Evolutionary conservation across 1,140 invertebrate species (phyloP), one percentile per base, ranked within the genome.

Genomic region (silkworm (Bombyx mori)): DNA sequence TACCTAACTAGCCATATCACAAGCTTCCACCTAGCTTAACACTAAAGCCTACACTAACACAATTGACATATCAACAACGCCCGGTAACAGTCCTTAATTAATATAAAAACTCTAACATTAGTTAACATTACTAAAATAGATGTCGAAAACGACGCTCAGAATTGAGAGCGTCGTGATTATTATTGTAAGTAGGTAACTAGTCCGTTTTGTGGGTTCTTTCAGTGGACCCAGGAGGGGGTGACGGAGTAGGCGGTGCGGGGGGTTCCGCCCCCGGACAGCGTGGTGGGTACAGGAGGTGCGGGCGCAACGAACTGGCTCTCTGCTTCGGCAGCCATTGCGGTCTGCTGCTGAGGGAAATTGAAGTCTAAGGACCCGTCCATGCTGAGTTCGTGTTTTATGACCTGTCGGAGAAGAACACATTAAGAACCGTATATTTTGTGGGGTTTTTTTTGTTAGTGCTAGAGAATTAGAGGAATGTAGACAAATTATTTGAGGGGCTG

Each of bases 291-390:
- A 4, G 83, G 82, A n/a, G 84, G 80, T 47, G 83, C 80, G 22
- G 83, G 79, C 9, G 77, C 75, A 44, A 66, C 73, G 69, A 82
- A 83, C 57, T 81, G 78, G 60, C 73, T 82, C 57, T 82, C 82
- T 0, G 79, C 82, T 42, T 81, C 82, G 0, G 83, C 79, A 0
- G 79, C 79, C 75, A 79, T 75, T 7, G 63, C 71, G 5, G 66
- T 67, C 47, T 86, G 83, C 64, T 88, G 83, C 63, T 88, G 86
- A 2, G 89, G 85, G 86, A 98, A 98, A 83, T 97, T 97, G 83
- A 98, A 98, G 88, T 98, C 97, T 75, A 98, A 86, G 62, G 93
- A 93, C n/a, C 96, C 96, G 67, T 96, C 96, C 88, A 98, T 93
- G 77, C 92, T 94, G 56, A 98, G 90, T 88, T 99, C 97, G 84